phyloP scores from a whole-genome alignment of 1,140 invertebrate genomes.

The Chironomus tepperi region DNA sequence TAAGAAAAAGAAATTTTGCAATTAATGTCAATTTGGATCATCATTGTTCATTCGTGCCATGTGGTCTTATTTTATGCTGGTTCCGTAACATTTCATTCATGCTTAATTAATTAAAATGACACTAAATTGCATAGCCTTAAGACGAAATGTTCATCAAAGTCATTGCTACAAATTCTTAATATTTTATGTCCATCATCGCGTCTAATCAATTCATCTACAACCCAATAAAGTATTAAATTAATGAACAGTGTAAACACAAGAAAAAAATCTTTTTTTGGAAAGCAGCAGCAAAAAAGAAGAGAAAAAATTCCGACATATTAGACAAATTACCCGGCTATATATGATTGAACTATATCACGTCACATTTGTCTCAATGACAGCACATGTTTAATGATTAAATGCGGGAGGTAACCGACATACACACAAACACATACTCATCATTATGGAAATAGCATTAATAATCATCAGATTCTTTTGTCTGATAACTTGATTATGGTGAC shows the following conservation, averaged over 20 bases:
- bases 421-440: too few species aligned
- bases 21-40: conserved; percentile 14
- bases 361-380: too few species aligned
- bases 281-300: neutral
- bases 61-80: conserved; percentile 11
- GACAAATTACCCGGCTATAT: conserved; percentile 1
- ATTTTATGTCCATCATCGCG: neutral
- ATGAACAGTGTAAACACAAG: conserved; percentile 13
- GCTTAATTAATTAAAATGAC: conserved; percentile 8
- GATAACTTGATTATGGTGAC: too few species aligned
- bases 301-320: conserved; percentile 14
- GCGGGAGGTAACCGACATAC: too few species aligned
- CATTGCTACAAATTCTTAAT: neutral
- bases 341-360: neutral
- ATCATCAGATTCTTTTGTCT: too few species aligned
- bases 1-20: conserved; percentile 2
- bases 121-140: neutral
- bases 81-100: neutral
- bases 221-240: neutral
- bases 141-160: neutral
- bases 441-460: too few species aligned
- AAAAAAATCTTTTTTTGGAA: neutral
- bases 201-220: too few species aligned
- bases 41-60: neutral
- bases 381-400: too few species aligned